Conservation (phyloP, 2,888 invertebrate genomes). For the Drosophila melanosoma region DNA sequence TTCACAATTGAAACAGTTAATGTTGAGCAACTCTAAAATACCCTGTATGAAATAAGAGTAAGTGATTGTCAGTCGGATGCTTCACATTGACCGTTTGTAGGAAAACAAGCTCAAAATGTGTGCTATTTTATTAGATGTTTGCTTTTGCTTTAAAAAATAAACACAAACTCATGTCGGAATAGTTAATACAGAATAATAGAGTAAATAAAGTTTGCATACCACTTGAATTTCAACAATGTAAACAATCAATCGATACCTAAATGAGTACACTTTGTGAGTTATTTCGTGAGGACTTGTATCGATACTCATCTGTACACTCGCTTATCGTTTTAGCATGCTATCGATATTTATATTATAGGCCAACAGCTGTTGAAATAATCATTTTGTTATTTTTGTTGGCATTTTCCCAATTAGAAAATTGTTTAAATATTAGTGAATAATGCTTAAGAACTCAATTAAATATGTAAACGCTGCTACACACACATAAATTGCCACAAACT, state of each 20-base stretch:
- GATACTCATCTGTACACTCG: not conserved
- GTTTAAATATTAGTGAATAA: not conserved
- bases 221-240: not conserved
- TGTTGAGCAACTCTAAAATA: not conserved
- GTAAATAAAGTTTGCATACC: not conserved
- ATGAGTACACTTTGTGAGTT: not conserved
- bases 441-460: not conserved
- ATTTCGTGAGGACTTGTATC: not conserved
- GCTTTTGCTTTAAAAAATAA: not conserved
- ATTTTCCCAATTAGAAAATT: conserved; percentile 16
- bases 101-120: not conserved
- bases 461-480: conserved; percentile 1
- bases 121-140: not conserved
- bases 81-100: not conserved
- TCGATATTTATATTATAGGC: not conserved
- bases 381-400: conserved; percentile 21
- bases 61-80: not conserved
- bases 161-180: not conserved
- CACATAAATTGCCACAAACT: not conserved
- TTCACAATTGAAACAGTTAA: conserved; percentile 37
- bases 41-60: conserved; percentile 7
- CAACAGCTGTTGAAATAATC: conserved; percentile 44
- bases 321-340: conserved; percentile 7
- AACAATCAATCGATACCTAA: not conserved
- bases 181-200: not conserved